Percentiles rank a stretch among this genome's conserved stretches.
These are phyloP conservation scores for Greenwoodochromis staneri DNA, from an alignment of 2,113 vertebrate species.

Conservation along the genomic window DNA sequence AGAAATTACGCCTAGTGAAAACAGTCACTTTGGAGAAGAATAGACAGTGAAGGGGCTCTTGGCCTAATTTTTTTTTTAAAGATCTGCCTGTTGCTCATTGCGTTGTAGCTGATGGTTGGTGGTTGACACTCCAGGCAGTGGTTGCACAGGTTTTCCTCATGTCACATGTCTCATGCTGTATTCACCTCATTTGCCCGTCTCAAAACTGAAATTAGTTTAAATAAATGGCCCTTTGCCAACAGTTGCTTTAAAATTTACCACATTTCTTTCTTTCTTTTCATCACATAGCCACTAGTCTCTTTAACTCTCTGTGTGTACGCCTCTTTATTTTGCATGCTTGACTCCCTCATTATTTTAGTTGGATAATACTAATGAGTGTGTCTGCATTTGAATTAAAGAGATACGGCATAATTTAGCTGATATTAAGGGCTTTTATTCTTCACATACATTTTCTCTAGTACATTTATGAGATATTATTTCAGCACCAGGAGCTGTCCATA, in stretches of 20 bases:
- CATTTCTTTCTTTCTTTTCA: not conserved
- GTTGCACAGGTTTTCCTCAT: not conserved
- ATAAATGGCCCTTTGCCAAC: not conserved
- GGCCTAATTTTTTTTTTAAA: not conserved
- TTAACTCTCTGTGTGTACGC: not conserved
- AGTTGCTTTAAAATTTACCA: not conserved
- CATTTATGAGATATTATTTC: not conserved
- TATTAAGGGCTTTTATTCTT: not conserved
- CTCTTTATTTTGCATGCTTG: not conserved
- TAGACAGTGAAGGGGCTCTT: not conserved
- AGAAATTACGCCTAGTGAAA: not conserved
- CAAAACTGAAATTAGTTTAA: not conserved
- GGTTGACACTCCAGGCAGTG: not conserved
- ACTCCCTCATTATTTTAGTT: not conserved
- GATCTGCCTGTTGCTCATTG: not conserved
- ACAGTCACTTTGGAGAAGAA: not conserved
- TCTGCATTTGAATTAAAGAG: not conserved
- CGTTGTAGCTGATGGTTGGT: not conserved
- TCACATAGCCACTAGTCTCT: not conserved
- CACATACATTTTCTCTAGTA: not conserved
- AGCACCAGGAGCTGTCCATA: not conserved
- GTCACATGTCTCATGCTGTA: not conserved
- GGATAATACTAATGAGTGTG: not conserved
- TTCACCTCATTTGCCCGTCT: not conserved
- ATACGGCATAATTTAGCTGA: not conserved